Conservation (phyloP, 2,113 vertebrate genomes). For the Irena cyanogastra region DNA sequence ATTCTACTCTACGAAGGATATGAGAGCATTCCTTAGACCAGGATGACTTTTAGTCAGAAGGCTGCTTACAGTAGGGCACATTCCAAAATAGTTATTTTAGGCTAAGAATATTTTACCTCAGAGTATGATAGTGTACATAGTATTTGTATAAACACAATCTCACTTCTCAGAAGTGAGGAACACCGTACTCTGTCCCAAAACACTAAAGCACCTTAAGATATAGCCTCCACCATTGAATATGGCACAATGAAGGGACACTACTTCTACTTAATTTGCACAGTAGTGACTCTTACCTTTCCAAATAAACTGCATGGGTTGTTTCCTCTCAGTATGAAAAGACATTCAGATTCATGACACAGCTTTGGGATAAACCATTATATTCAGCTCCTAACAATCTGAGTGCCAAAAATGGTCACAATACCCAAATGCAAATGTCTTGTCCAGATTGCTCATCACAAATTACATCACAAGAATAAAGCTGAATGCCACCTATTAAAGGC, state of each 20-base stretch:
- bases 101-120: not conserved
- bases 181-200: not conserved
- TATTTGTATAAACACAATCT: not conserved
- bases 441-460: not conserved
- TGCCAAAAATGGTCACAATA: not conserved
- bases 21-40: not conserved
- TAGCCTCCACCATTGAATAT: fast-evolving
- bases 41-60: not conserved
- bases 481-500: not conserved
- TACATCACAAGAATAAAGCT: not conserved
- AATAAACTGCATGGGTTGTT: not conserved
- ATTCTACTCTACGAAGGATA: not conserved
- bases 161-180: not conserved
- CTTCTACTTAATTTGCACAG: not conserved
- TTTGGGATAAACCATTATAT: not conserved
- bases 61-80: not conserved
- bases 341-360: not conserved
- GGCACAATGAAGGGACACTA: not conserved
- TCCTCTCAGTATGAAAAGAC: not conserved
- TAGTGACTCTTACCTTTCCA: not conserved
- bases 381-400: not conserved
- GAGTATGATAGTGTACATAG: not conserved
- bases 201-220: not conserved
- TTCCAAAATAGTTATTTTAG: not conserved
- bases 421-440: not conserved